Percentiles rank a stretch among this genome's conserved stretches.
phyloP scores from a whole-genome alignment of 1,140 invertebrate genomes.

The Macrobrachium rosenbergii region DNA sequence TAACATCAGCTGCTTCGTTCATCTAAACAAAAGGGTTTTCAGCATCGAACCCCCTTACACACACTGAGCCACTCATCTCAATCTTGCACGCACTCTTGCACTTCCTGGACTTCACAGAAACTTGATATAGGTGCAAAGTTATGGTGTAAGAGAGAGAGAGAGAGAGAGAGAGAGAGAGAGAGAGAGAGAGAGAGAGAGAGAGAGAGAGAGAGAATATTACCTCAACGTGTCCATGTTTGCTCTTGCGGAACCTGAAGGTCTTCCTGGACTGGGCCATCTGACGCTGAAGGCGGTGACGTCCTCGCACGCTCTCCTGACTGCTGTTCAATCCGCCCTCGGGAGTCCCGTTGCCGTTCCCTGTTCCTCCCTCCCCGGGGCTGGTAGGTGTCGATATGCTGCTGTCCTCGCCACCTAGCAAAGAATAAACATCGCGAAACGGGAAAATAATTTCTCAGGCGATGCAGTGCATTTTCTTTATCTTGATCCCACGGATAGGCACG shows the following conservation, averaged over 20 bases:
- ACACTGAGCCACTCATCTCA: too few species aligned
- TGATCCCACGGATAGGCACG: too few species aligned
- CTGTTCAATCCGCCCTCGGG: not conserved
- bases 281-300: slow-evolving; percentile 85
- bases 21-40: too few species aligned
- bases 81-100: too few species aligned
- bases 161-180: not conserved
- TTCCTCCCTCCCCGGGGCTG: slow-evolving; percentile 43
- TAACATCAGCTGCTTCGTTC: too few species aligned
- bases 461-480: not conserved
- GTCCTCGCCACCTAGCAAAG: slow-evolving; percentile 39
- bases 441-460: not conserved
- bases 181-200: not conserved
- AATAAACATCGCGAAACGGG: not conserved
- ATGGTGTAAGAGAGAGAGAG: too few species aligned
- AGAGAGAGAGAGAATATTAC: slow-evolving; percentile 1
- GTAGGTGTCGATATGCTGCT: slow-evolving; percentile 55
- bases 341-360: not conserved
- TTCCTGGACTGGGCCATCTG: slow-evolving; percentile 94
- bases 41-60: too few species aligned
- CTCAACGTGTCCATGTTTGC: slow-evolving; percentile 68
- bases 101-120: too few species aligned
- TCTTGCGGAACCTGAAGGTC: slow-evolving; percentile 90
- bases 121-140: too few species aligned
- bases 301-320: slow-evolving; percentile 46